Base-by-base conservation (phyloP, 2,113 vertebrate species). In the Hippocampus abdominalis region DNA sequence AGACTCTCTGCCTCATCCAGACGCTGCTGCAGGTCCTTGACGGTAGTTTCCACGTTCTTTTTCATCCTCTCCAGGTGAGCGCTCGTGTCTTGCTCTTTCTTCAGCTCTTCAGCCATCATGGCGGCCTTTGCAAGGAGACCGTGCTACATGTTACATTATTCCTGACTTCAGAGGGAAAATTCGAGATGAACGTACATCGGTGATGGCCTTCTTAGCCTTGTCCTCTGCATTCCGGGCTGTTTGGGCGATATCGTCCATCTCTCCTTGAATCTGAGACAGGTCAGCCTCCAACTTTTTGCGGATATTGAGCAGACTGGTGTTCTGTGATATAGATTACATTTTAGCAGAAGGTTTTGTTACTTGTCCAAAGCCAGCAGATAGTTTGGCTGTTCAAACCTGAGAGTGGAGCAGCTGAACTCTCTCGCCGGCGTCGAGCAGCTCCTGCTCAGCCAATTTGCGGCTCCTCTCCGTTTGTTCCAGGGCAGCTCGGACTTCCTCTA, bases 1-100 rank as follows among this genome's bases (percentile, higher is more conserved):
- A 94, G 27, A 77, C 90, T 93, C 57, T 94, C 94, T 0, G 93
- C 92, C 77, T 95, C 92, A 0, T 95, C 77, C 0, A 88, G n/a
- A 4, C 74, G 77, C 15, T 79, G 86, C 79, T 88, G 86, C 75
- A 88, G 77, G 67, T 88, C 81, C 25, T 86, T 88, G 42, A 86
- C 82, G 0, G 81, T 80, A 0, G 51, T 73, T 64, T 88, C 84
- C 78, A 88, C 68, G 77, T 86, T 88, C 77, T 81, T 88, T 76
- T 80, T 88, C 84, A 88, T 88, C 76, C 81, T 84, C 76, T 87
- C 86, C 76, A 87, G 81, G 69, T 87, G 86, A 64, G 83, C 71
- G 21, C 81, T 80, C 44, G 84, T 81, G 76, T 86, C 84, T 71
- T 86, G 80, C 78, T 87, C 86, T 40, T 87, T 86, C 68, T 75